These are phyloP conservation scores for Triplophysa siluroides DNA, from an alignment of 2,113 vertebrate genomes.

Conservation along the genomic window DNA sequence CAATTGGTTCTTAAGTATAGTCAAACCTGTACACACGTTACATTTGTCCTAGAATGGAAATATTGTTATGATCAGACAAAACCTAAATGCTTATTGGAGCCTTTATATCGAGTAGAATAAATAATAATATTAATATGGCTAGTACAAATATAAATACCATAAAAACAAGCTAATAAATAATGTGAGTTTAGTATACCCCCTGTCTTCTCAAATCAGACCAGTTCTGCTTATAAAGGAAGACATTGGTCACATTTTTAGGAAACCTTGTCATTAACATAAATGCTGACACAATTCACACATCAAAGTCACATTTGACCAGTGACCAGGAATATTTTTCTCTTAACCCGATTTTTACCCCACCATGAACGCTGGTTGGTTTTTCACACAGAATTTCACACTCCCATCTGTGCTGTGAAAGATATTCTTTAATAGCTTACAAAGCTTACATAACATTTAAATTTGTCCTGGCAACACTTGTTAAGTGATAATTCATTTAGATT, in stretches of 20 bases:
- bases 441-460: slow-evolving; percentile 46
- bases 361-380: not conserved
- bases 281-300: not conserved
- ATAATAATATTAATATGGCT: too few relatives aligned
- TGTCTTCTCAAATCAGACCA: not conserved
- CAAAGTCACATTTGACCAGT: not conserved
- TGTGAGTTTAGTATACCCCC: too few relatives aligned
- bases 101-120: too few relatives aligned
- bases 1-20: too few relatives aligned
- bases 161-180: too few relatives aligned
- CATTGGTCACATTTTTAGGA: not conserved
- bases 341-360: not conserved
- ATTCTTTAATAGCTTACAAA: slow-evolving; percentile 38
- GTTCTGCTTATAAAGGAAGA: not conserved
- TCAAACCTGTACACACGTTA: too few relatives aligned
- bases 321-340: not conserved
- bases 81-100: too few relatives aligned
- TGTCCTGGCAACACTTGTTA: slow-evolving; percentile 45
- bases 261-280: not conserved
- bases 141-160: too few relatives aligned
- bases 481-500: slow-evolving; percentile 47
- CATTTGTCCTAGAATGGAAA: too few relatives aligned
- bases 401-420: slow-evolving; percentile 49
- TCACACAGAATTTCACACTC: slow-evolving; percentile 12
- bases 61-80: too few relatives aligned